A percentile compares a stretch with the other conserved stretches of the same genome.
These are phyloP conservation scores for Lithophane semibrunnea DNA, from an alignment of 2,888 invertebrate species.

Conservation along the genomic window DNA sequence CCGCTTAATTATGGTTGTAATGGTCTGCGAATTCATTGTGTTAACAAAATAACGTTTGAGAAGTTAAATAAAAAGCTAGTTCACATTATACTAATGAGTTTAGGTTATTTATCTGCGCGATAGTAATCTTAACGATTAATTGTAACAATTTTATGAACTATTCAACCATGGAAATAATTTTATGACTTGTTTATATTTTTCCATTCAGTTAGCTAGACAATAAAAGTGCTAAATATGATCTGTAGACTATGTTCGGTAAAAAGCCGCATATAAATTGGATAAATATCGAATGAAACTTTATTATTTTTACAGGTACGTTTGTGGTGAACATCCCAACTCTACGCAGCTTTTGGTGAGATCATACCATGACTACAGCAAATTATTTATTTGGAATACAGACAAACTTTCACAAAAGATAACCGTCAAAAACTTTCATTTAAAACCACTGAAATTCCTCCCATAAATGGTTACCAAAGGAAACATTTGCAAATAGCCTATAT, in stretches of 20 bases:
- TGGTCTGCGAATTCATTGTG: conserved; percentile 51
- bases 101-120: conserved; percentile 41
- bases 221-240: background rate
- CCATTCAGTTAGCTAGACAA: background rate
- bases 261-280: background rate
- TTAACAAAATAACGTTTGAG: conserved; percentile 36
- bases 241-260: background rate
- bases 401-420: background rate
- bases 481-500: background rate
- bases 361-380: background rate
- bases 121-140: conserved; percentile 58
- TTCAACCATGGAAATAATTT: conserved; percentile 47
- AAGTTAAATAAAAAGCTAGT: conserved; percentile 40
- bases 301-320: conserved; percentile 55
- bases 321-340: background rate
- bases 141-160: conserved; percentile 50
- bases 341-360: conserved; percentile 40
- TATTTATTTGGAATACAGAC: background rate
- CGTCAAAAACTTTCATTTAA: background rate
- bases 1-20: conserved; percentile 41
- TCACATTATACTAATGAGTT: conserved; percentile 39
- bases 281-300: conserved; percentile 21
- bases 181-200: conserved; percentile 45
- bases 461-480: background rate
- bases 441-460: background rate